These are phyloP conservation scores for Bathynomus jamesi DNA, from an alignment of 1,140 invertebrate species.

Conservation along the genomic window DNA sequence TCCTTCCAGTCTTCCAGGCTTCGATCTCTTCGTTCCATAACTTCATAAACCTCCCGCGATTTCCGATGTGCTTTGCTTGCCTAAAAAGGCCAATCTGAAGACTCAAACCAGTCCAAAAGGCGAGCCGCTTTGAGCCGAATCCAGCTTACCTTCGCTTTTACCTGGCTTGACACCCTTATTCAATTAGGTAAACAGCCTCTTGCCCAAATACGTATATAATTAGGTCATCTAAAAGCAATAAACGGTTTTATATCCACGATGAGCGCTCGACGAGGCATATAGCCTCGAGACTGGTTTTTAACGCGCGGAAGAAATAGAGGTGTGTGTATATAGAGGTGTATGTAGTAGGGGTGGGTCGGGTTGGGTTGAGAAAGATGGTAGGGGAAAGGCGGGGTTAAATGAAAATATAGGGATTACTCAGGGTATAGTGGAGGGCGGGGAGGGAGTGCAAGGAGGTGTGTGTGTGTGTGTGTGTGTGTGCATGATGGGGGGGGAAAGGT, in stretches of 20 bases:
- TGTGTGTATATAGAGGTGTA: background rate
- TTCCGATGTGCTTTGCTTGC: no score
- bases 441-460: no score
- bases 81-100: no score
- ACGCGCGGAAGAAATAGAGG: background rate
- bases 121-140: no score
- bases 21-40: no score
- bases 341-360: background rate
- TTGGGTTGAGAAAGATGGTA: background rate
- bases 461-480: no score
- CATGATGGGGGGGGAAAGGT: no score
- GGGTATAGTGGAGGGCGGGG: no score
- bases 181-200: conserved; percentile 34
- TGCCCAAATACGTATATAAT: conserved; percentile 33
- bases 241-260: conserved; percentile 33
- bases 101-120: no score
- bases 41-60: no score
- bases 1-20: no score
- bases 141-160: no score
- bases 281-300: conserved; percentile 6
- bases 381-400: background rate
- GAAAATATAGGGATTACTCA: background rate
- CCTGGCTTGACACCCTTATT: conserved; percentile 33
- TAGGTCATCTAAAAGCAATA: conserved; percentile 36
- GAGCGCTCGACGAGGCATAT: conserved; percentile 4